These are phyloP conservation scores for Drosophila pruinosa DNA, from an alignment of 1,140 invertebrate genomes.

Conservation along the genomic window DNA sequence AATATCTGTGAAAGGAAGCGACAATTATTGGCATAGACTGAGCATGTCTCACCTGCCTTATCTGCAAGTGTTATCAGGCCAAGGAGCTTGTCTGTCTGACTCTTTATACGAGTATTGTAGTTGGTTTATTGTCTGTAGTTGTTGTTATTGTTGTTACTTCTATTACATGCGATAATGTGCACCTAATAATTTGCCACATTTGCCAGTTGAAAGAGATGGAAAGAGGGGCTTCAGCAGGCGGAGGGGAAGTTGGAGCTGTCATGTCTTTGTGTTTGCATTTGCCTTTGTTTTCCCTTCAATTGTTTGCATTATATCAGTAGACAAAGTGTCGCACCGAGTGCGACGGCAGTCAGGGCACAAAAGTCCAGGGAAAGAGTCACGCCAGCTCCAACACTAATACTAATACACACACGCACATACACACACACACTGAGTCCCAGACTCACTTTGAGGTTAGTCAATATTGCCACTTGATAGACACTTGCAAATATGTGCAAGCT, in stretches of 20 bases:
- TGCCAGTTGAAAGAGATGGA: background rate
- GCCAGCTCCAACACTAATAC: background rate
- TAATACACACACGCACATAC: background rate
- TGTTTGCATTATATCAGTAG: slow-evolving; percentile 69
- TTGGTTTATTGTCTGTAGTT: background rate
- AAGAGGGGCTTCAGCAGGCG: background rate
- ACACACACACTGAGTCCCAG: slow-evolving; percentile 15
- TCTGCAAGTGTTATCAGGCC: slow-evolving; percentile 30
- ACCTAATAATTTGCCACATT: slow-evolving; percentile 62
- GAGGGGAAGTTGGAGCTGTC: slow-evolving; percentile 29
- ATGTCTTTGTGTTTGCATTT: slow-evolving; percentile 40
- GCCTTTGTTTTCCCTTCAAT: slow-evolving; percentile 42
- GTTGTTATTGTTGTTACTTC: background rate
- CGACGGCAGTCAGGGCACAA: slow-evolving; percentile 36
- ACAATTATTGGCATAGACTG: slow-evolving; percentile 1
- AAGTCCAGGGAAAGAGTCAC: slow-evolving; percentile 23
- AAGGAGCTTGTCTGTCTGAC: slow-evolving; percentile 13
- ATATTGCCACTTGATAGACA: slow-evolving; percentile 41
- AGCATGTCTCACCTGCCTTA: slow-evolving; percentile 4
- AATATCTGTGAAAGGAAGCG: slow-evolving; percentile 3
- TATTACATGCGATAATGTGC: slow-evolving; percentile 30
- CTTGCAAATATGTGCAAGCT: slow-evolving; percentile 8
- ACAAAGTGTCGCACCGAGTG: slow-evolving; percentile 71
- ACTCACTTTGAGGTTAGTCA: slow-evolving; percentile 40
- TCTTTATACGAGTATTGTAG: no score